A percentile compares a stretch with the other conserved stretches of the same genome.
These are phyloP conservation scores for Aurelia sp. DNA, from an alignment of 30 jellyfish, hydroid and myxozoan genomes.

Conservation along the genomic window DNA sequence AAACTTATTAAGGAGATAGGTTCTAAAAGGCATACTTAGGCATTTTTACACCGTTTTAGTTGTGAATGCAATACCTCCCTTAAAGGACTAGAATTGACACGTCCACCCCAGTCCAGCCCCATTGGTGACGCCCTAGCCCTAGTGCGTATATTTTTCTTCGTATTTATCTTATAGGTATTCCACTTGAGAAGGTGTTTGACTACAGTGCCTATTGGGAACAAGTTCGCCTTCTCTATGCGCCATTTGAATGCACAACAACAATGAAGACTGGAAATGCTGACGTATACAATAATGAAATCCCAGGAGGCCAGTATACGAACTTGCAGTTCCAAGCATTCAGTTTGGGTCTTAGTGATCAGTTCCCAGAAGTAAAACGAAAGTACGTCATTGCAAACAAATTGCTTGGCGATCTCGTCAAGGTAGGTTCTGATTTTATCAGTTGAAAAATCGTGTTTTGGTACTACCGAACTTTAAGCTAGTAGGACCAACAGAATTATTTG, in stretches of 20 bases:
- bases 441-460: no score
- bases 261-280: constrained; percentile 99
- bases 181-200: constrained; percentile 75
- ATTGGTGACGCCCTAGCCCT: no score
- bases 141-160: no score
- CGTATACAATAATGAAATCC: constrained; percentile 96
- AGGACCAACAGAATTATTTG: no score
- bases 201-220: constrained; percentile 99
- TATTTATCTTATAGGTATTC: constrained; percentile 54
- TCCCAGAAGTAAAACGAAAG: constrained; percentile 92
- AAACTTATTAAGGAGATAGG: no score
- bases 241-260: constrained; percentile 98
- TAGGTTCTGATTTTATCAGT: not conserved
- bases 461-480: no score
- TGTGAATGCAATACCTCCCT: no score
- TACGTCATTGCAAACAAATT: constrained; percentile 92
- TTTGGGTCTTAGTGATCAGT: constrained; percentile 95
- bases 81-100: no score
- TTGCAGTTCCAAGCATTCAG: constrained; percentile 99
- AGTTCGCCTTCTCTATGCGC: constrained; percentile 96
- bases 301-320: constrained; percentile 99
- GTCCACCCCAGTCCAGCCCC: no score
- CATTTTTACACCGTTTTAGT: no score
- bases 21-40: no score
- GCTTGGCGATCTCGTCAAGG: constrained; percentile 98